These are phyloP conservation scores for Oreotrochilus melanogaster DNA, from an alignment of 2,113 vertebrate genomes.

Conservation along the genomic window DNA sequence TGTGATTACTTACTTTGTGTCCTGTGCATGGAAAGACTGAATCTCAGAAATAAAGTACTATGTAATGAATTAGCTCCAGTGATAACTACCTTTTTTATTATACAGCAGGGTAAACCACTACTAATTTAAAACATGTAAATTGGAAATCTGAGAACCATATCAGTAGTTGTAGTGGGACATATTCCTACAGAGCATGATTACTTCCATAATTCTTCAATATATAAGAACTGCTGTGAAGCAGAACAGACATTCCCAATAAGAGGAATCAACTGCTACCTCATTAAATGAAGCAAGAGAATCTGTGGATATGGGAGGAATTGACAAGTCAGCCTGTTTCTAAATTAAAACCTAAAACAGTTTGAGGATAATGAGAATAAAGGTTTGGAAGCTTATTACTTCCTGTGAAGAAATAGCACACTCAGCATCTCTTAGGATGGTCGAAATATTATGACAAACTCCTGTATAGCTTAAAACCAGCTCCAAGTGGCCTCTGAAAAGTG, in stretches of 20 bases:
- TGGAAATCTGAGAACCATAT: conserved; percentile 57
- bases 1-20: conserved; percentile 52
- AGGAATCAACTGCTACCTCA: conserved; percentile 14
- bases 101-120: conserved; percentile 60
- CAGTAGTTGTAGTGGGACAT: conserved; percentile 15
- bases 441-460: neutral
- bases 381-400: neutral
- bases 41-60: conserved; percentile 35
- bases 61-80: conserved; percentile 50
- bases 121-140: conserved; percentile 75
- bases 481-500: neutral
- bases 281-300: conserved; percentile 31
- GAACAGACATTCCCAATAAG: conserved; percentile 22
- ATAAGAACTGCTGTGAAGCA: conserved; percentile 53
- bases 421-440: neutral
- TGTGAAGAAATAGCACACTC: neutral
- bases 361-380: neutral
- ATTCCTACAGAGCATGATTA: conserved; percentile 55
- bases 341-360: conserved; percentile 16
- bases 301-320: conserved; percentile 7
- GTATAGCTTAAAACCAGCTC: neutral
- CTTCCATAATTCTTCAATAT: conserved; percentile 64
- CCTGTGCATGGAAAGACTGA: neutral
- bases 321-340: conserved; percentile 1
- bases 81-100: conserved; percentile 62